A percentile compares a stretch with the other conserved stretches of the same genome.
Evolutionary conservation across 2,113 vertebrate species (phyloP).

Genomic region (Tetraodon nigroviridis): DNA sequence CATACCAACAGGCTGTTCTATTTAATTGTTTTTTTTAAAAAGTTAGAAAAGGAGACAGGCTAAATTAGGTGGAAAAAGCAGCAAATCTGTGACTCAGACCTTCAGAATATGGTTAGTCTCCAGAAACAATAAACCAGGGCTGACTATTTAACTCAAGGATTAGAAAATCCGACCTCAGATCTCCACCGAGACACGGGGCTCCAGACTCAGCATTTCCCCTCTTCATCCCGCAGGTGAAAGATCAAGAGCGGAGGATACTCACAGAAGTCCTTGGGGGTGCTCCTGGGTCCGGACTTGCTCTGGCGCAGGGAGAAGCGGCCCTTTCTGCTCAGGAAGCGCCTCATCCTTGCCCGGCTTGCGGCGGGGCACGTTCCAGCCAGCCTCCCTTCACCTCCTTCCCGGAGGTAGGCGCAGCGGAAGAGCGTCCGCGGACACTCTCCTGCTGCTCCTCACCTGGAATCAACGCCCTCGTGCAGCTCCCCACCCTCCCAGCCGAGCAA

Average conservation of each 20-base stretch:
- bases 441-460: conserved; percentile 48
- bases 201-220: conserved; percentile 12
- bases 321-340: conserved; percentile 64
- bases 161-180: conserved; percentile 22
- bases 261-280: conserved; percentile 79
- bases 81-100: conserved; percentile 11
- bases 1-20: conserved; percentile 3
- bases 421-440: conserved; percentile 47
- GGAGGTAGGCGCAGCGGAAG: conserved; percentile 54
- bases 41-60: background rate
- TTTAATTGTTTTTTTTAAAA: conserved; percentile 15
- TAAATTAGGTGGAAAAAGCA: conserved; percentile 7
- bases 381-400: conserved; percentile 52
- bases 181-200: conserved; percentile 5
- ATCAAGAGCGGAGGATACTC: conserved; percentile 63
- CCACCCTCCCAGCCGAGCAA: conserved; percentile 8
- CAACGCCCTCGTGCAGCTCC: conserved; percentile 24
- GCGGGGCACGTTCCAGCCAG: conserved; percentile 64
- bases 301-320: conserved; percentile 66
- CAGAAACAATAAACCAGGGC: conserved; percentile 23
- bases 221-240: conserved; percentile 16
- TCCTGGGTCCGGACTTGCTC: conserved; percentile 65
- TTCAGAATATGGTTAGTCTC: conserved; percentile 15
- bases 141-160: conserved; percentile 36
- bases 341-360: conserved; percentile 67